A percentile compares a stretch with the other conserved stretches of the same genome.
Evolutionary conservation across 1,140 invertebrate species (phyloP).

Genomic region (Drosophila jambulina): DNA sequence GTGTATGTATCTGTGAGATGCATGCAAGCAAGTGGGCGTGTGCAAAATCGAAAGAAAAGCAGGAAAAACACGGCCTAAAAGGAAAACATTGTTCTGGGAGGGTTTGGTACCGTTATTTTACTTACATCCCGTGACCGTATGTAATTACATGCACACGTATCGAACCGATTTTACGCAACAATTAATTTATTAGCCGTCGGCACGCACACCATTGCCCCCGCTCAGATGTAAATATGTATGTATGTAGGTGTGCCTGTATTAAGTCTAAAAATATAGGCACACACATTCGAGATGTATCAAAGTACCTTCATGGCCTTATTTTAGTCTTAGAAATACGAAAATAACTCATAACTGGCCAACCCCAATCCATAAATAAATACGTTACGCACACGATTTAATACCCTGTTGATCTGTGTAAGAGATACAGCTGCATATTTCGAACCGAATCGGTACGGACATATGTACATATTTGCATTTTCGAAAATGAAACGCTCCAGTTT

Average conservation of each 20-base stretch:
- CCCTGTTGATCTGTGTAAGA: slow-evolving; percentile 14
- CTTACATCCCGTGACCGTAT: slow-evolving; percentile 4
- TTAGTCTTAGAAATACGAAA: slow-evolving; percentile 43
- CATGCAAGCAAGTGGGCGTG: slow-evolving; percentile 22
- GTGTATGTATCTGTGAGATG: neutral
- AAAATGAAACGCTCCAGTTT: slow-evolving; percentile 32
- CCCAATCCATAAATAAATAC: slow-evolving; percentile 48
- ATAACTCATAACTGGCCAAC: slow-evolving; percentile 53
- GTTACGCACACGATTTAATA: slow-evolving; percentile 24
- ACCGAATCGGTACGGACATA: neutral
- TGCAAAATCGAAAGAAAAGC: slow-evolving; percentile 17
- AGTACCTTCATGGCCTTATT: slow-evolving; percentile 57
- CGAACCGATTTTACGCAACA: slow-evolving; percentile 46
- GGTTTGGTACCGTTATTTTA: slow-evolving; percentile 1
- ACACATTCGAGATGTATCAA: slow-evolving; percentile 46
- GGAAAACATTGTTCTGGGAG: slow-evolving; percentile 3
- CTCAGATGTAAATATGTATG: slow-evolving; percentile 36
- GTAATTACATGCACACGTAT: slow-evolving; percentile 27
- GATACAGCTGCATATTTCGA: slow-evolving; percentile 12
- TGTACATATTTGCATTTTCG: slow-evolving; percentile 6
- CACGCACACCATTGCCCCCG: slow-evolving; percentile 32
- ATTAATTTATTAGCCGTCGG: slow-evolving; percentile 50
- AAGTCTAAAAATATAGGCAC: slow-evolving; percentile 42
- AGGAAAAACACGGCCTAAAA: neutral
- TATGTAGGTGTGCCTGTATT: slow-evolving; percentile 28